Evolutionary conservation across 1,140 invertebrate genomes (phyloP).

Genomic region (Probaryconus sp.): DNA sequence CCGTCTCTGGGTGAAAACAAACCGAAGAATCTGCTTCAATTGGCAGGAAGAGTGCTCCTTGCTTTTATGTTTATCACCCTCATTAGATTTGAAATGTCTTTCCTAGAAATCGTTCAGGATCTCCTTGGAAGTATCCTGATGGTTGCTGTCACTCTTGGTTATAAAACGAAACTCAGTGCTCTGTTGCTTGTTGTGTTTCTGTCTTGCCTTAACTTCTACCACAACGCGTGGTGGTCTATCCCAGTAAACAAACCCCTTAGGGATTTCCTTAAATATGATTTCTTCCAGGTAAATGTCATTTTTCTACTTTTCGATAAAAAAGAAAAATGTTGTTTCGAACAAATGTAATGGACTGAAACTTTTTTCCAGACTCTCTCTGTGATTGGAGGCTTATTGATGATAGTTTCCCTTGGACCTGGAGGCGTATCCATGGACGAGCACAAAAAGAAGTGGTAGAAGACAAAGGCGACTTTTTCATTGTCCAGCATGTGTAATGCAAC

Average conservation of each 20-base stretch:
- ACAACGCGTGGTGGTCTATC: slow-evolving; percentile 99
- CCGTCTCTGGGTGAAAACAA: slow-evolving; percentile 98
- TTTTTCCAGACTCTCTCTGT: slow-evolving; percentile 97
- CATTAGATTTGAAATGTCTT: slow-evolving; percentile 94
- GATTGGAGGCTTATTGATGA: slow-evolving; percentile 98
- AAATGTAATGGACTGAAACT: no score
- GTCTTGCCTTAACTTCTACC: slow-evolving; percentile 94
- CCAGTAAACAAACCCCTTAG: slow-evolving; percentile 95
- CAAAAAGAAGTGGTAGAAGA: slow-evolving; percentile 97
- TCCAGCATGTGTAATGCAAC: slow-evolving; percentile 19
- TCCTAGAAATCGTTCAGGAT: slow-evolving; percentile 90
- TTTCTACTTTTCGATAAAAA: no score
- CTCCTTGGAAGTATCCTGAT: slow-evolving; percentile 96
- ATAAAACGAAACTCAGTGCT: slow-evolving; percentile 98
- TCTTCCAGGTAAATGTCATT: slow-evolving; percentile 91
- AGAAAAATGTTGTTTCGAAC: no score
- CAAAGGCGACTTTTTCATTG: slow-evolving; percentile 42
- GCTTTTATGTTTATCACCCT: slow-evolving; percentile 99
- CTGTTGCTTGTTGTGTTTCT: slow-evolving; percentile 95
- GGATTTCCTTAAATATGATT: slow-evolving; percentile 99
- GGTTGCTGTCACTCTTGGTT: slow-evolving; percentile 97
- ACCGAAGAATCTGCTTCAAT: slow-evolving; percentile 97
- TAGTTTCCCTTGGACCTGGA: slow-evolving; percentile 98
- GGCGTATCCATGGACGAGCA: slow-evolving; percentile 99
- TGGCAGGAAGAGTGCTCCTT: slow-evolving; percentile 95